phyloP scores from a whole-genome alignment of 2,888 invertebrate genomes.

The Volucella zonaria region DNA sequence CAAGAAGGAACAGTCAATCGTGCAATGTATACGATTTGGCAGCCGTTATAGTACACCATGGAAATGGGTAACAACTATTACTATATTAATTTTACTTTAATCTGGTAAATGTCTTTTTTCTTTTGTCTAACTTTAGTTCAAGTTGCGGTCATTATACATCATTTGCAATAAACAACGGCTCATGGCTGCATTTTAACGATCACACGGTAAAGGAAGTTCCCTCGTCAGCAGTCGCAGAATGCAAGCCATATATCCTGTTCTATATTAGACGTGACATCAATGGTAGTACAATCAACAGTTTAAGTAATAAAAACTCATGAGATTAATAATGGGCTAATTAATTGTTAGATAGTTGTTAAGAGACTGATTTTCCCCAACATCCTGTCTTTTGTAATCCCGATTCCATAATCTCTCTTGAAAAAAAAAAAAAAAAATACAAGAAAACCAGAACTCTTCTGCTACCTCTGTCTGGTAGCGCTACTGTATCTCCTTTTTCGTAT shows the following conservation, averaged over 20 bases:
- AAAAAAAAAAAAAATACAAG: conserved; percentile 24
- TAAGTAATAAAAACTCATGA: conserved; percentile 67
- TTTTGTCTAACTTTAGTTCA: conserved; percentile 84
- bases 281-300: conserved; percentile 71
- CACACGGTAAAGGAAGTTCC: conserved; percentile 86
- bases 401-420: background rate
- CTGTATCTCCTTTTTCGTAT: background rate
- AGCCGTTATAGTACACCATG: conserved; percentile 92
- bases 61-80: conserved; percentile 85
- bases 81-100: background rate
- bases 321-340: conserved; percentile 60
- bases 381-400: conserved; percentile 46
- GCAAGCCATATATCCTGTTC: conserved; percentile 93
- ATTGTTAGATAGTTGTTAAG: conserved; percentile 73
- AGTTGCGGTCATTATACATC: conserved; percentile 94
- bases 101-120: background rate
- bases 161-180: conserved; percentile 90
- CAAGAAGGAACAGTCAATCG: conserved; percentile 85
- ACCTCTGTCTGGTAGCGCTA: background rate
- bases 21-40: conserved; percentile 90
- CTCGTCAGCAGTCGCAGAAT: conserved; percentile 88
- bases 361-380: conserved; percentile 69
- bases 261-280: conserved; percentile 87
- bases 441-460: background rate
- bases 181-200: conserved; percentile 95